Conservation (phyloP, 2,888 invertebrate genomes). For the Heterodera filipjevi region DNA sequence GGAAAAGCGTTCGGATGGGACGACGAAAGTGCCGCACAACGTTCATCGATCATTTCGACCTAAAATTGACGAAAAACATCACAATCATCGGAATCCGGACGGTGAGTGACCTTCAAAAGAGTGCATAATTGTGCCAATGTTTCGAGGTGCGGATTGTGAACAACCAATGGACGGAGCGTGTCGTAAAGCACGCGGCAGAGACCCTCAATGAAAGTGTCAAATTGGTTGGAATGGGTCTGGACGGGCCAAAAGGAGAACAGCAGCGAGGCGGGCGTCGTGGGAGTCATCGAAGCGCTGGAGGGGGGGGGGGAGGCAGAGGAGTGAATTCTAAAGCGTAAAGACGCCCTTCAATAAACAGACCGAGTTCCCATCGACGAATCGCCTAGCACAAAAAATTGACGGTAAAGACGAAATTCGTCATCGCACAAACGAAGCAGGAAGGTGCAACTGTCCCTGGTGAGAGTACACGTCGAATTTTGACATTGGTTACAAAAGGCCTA, state of each 20-base stretch:
- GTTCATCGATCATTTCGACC: slow-evolving; percentile 69
- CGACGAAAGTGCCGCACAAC: slow-evolving; percentile 48
- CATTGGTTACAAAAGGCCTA: slow-evolving; percentile 38
- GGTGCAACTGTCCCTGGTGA: slow-evolving; percentile 80
- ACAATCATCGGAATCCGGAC: neutral
- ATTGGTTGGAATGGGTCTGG: slow-evolving; percentile 33
- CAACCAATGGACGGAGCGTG: slow-evolving; percentile 85
- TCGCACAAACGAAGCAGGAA: slow-evolving; percentile 89
- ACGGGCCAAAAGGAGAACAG: slow-evolving; percentile 40
- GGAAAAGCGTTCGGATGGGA: slow-evolving; percentile 15
- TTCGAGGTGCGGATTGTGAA: slow-evolving; percentile 94
- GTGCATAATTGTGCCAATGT: slow-evolving; percentile 94
- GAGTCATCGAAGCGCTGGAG: slow-evolving; percentile 31
- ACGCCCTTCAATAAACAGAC: neutral
- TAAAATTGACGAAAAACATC: slow-evolving; percentile 63
- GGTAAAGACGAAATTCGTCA: slow-evolving; percentile 88
- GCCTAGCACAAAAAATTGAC: slow-evolving; percentile 80
- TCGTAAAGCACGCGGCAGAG: slow-evolving; percentile 74
- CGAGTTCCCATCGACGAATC: slow-evolving; percentile 3
- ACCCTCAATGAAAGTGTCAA: slow-evolving; percentile 56
- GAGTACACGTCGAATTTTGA: slow-evolving; percentile 56
- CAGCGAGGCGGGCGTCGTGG: slow-evolving; percentile 19
- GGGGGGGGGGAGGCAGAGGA: neutral
- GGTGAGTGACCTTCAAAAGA: slow-evolving; percentile 74
- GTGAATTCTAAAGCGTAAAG: neutral